Base-by-base conservation (phyloP, 2,113 vertebrate species). In the Neomonachus schauinslandi region DNA sequence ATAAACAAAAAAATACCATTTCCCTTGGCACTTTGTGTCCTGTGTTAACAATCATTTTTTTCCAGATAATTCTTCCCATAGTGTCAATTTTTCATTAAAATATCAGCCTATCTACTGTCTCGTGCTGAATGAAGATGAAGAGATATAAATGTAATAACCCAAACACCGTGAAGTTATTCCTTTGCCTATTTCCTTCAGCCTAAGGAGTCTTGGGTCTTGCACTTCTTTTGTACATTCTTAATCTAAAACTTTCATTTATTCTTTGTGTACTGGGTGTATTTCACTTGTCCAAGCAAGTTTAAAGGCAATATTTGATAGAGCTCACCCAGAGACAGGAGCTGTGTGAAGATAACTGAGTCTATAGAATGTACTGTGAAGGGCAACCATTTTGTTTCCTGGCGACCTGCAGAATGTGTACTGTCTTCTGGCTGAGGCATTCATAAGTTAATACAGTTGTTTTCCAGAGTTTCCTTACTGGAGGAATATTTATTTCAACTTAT, bases 391-490 rank as follows among this genome's bases (percentile, higher is more conserved):
- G 59, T 63, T 39, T 81, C 14, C 65, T n/a, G 1, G 46, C 65
- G 8, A 87, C 53, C 51, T 79, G 11, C 53, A 83, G 46, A 49
- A 24, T 46, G 5, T 61, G 9, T 61, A 33, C n/a, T 39, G 7
- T 57, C 39, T 96, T 97, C 14, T 69, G 33, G 42, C 63, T 59
- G 33, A 90, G 28, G 18, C 14, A 65, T 24, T 92, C 46, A 55
- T 15, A 31, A 94, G n/a, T 76, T 76, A 88, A 36, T 63, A 31
- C 4, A 79, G 79, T 91, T 95, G 18, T 93, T 97, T 96, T 69
- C 51, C 55, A 79, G n/a, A 67, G 7, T 86, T 94, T 90, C 7
- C 79, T 83, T 89, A 61, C n/a, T 86, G 49, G 5, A 85, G 11
- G 36, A 80, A 63, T 2, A 39, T 67, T 88, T 89, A 59, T 86